Evolutionary conservation across 2,113 vertebrate genomes (phyloP), one percentile per base, ranked within the genome.

Genomic region (Thymallus thymallus): DNA sequence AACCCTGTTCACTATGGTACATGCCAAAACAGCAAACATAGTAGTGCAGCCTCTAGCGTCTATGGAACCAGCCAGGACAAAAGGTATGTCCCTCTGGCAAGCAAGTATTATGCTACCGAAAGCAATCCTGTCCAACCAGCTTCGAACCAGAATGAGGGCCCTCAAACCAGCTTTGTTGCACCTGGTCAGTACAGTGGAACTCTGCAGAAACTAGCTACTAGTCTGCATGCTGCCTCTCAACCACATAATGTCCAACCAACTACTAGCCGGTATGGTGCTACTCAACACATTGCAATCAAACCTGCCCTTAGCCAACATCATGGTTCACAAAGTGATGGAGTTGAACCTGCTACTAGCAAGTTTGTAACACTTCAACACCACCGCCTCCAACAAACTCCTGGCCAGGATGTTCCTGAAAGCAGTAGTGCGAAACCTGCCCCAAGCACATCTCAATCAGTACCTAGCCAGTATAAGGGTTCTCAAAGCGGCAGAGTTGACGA

Each of bases 311-410:
- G 29, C 18, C 4, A 66, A 18, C 2, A 29, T 30, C 9, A 32
- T 20, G 13, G 4, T 9, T 70, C 77, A 7, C 64, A 84, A 23
- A 80, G n/a, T 29, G 56, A 82, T 6, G 5, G 72, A 71, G 74
- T 88, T 29, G 82, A 84, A 73, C 83, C 85, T 55, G 20, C 20
- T 68, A 60, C 3, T 0, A 79, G 72, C 5, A 81, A 20, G 26
- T 68, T 77, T 1, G 0, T 32, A 1, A 60, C 3, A 7, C 56
- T 58, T 71, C 65, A 63, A 2, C 29, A 20, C 2, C 66, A 35
- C 30, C 35, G 3, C 29, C 20, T 5, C 18, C 26, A 30, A 66
- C 12, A 35, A 32, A 18, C 30, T 66, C 26, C 30, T 32, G n/a
- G 56, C 56, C 56, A 60, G n/a, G 18, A 22, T 60, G 29, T 7